Evolutionary conservation across 2,888 invertebrate species (phyloP), one percentile per base, ranked within the genome.

Genomic region (Drepana falcataria): DNA sequence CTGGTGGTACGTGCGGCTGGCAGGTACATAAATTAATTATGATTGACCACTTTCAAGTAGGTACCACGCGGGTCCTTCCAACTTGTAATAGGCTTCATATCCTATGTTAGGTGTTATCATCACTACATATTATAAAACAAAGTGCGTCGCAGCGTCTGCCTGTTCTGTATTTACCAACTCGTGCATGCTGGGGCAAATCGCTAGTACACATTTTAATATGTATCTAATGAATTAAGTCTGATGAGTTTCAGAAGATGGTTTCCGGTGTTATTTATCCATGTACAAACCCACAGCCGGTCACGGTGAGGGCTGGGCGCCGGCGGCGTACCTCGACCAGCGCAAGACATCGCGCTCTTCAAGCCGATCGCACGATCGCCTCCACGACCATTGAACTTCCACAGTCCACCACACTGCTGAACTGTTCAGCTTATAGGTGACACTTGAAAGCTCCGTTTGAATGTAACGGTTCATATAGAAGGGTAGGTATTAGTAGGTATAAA

Each of bases 1-100:
- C 67, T 98, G 98, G 98, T 98, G 98, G 98, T 97, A 96, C 92
- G 96, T 98, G 78, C 95, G 96, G 75, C 93, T 96, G 56, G 92
- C 95, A 81, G 95, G 96, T 95, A 87, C 84, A 87, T 73, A 53
- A 5, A 21, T 48, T 44, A 41, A 5, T 37, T 37, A 4, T 37
- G 37, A 37, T 37, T 21, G 21, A 21, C 21, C 21, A 21, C 21
- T 21, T 21, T 21, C 21, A 21, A 21, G 21, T 21, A 21, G 21
- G 21, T 21, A 21, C 21, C 0, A 21, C 21, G 21, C 21, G 21
- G 21, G 21, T 21, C 21, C 21, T 21, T 21, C 21, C 21, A 21
- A 21, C 21, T 21, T 21, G 21, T 21, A 21, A 21, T 21, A 21
- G 21, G 21, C 21, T 21, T 21, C 21, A 21, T 21, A 21, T 21